A percentile compares a stretch with the other conserved stretches of the same genome.
Conservation (phyloP, 2,797 vertebrate genomes). For the Hyperoplus lanceolatus region DNA sequence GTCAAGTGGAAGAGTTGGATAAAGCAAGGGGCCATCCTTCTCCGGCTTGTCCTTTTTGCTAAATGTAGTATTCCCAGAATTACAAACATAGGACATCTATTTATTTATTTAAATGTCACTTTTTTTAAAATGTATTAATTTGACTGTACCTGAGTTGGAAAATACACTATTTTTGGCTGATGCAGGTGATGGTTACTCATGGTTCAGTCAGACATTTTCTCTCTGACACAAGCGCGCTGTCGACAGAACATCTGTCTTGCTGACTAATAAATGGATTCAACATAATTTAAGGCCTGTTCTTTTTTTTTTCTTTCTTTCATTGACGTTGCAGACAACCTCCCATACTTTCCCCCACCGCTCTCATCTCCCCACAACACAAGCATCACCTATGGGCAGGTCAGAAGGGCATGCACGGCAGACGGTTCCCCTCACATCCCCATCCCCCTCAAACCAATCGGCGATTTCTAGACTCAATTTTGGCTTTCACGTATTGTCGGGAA, state of each 20-base stretch:
- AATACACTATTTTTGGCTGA: neutral
- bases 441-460: conserved; percentile 34
- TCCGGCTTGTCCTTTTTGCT: neutral
- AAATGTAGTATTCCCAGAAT: neutral
- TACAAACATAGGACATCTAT: neutral
- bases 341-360: conserved; percentile 10
- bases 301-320: neutral
- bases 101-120: neutral
- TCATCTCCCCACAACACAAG: conserved; percentile 47
- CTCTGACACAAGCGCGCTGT: neutral
- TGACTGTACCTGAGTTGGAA: too few relatives aligned
- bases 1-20: conserved; percentile 33
- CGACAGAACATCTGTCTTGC: neutral
- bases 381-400: conserved; percentile 73
- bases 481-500: conserved; percentile 49
- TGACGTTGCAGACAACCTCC: neutral
- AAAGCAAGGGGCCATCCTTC: conserved; percentile 1
- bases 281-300: too few relatives aligned
- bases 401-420: conserved; percentile 55
- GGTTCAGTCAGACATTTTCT: neutral
- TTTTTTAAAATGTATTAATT: too few relatives aligned
- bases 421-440: conserved; percentile 29
- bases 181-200: neutral
- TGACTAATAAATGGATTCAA: neutral
- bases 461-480: conserved; percentile 56